Percentiles rank a stretch among this genome's conserved stretches.
Evolutionary conservation across 2,113 vertebrate species (phyloP).

Genomic region (Zosterops japonicus): DNA sequence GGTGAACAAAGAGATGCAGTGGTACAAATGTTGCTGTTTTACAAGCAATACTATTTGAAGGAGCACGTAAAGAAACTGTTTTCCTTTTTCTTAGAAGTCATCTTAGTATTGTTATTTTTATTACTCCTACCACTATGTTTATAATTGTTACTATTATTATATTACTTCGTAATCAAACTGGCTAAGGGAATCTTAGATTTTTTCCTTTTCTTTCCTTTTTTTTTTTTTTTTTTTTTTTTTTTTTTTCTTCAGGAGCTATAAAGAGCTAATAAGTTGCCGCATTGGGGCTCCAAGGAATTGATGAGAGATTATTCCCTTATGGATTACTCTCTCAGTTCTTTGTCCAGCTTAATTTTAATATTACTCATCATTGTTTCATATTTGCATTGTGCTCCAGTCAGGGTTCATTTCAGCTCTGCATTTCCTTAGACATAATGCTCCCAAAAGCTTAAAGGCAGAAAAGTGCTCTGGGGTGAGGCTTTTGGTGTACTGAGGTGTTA

Average conservation of each 20-base stretch:
- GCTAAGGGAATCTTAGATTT: not conserved
- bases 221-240: rapidly evolving
- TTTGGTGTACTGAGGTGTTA: not conserved
- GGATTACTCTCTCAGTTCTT: slow-evolving; percentile 9
- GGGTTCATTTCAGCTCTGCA: not conserved
- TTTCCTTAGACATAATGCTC: not conserved
- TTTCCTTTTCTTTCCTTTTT: not conserved
- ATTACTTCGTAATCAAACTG: not conserved
- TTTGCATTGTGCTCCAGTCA: not conserved
- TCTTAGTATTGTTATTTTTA: not conserved
- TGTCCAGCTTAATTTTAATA: slow-evolving; percentile 32
- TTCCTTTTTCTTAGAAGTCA: not conserved
- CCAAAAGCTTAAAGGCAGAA: not conserved
- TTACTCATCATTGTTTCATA: slow-evolving; percentile 19
- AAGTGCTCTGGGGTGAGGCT: not conserved
- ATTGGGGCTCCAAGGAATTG: not conserved
- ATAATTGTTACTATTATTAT: not conserved
- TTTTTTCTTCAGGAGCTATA: not conserved
- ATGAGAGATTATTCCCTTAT: not conserved
- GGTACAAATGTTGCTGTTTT: not conserved
- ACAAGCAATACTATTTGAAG: not conserved
- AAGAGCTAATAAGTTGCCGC: not conserved
- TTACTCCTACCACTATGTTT: not conserved
- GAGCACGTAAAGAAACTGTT: not conserved
- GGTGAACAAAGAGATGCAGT: slow-evolving; percentile 12